Percentiles rank a stretch among this genome's conserved stretches.
These are phyloP conservation scores for Clarias pachynema DNA, from an alignment of 2,797 vertebrate species.

Conservation along the genomic window DNA sequence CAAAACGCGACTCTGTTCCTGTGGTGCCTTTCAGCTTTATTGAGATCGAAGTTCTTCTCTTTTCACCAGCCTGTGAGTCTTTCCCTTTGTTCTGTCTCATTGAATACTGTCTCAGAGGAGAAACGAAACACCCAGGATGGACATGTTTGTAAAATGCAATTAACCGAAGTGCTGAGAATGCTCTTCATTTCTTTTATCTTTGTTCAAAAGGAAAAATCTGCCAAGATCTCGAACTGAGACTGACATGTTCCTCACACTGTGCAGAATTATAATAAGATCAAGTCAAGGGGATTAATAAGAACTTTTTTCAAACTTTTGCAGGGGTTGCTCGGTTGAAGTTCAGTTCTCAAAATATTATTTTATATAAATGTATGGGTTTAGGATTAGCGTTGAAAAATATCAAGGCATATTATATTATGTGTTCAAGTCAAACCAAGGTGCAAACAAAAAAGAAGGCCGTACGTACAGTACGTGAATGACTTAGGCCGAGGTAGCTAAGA, in stretches of 20 bases:
- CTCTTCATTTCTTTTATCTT: slow-evolving; percentile 69
- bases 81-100: slow-evolving; percentile 70
- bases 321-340: background rate
- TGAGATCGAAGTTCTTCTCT: slow-evolving; percentile 54
- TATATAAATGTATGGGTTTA: background rate
- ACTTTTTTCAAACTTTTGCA: background rate
- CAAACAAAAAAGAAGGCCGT: too few species aligned
- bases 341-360: background rate
- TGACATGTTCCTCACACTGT: slow-evolving; percentile 33
- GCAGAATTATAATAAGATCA: slow-evolving; percentile 50
- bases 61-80: slow-evolving; percentile 64
- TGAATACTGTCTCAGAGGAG: slow-evolving; percentile 62
- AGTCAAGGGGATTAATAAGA: slow-evolving; percentile 34
- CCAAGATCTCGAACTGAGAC: slow-evolving; percentile 10
- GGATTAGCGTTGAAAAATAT: background rate
- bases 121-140: slow-evolving; percentile 62
- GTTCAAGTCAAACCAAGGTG: too few species aligned
- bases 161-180: slow-evolving; percentile 68
- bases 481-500: too few species aligned
- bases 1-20: slow-evolving; percentile 62
- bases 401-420: background rate
- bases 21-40: slow-evolving; percentile 55
- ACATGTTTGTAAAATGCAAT: slow-evolving; percentile 72
- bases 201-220: slow-evolving; percentile 45
- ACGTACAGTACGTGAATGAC: too few species aligned